Evolutionary conservation across 2,888 invertebrate species (phyloP).

Genomic region (Isoperla grammatica): DNA sequence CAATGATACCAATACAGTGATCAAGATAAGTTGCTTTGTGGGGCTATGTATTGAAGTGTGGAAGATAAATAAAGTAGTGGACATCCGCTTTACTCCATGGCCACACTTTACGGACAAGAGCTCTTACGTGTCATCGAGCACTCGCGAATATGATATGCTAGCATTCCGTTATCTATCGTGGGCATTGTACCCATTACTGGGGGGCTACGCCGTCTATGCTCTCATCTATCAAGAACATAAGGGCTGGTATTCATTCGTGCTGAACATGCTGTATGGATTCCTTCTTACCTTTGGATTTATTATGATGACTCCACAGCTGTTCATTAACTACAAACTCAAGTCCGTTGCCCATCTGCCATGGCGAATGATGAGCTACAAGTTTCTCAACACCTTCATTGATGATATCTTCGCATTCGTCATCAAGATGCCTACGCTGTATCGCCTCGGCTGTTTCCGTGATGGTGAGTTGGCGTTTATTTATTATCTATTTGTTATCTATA

Average conservation of each 20-base stretch:
- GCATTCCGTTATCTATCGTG: constrained; percentile 97
- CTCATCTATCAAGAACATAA: constrained; percentile 94
- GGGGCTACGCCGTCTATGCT: constrained; percentile 93
- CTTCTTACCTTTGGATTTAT: constrained; percentile 97
- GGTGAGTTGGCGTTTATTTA: constrained; percentile 49
- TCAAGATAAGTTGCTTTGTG: constrained; percentile 89
- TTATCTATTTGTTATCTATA: neutral
- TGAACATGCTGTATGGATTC: constrained; percentile 97
- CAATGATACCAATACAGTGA: constrained; percentile 96
- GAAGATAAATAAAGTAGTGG: constrained; percentile 97
- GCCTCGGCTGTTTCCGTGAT: constrained; percentile 96
- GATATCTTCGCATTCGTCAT: constrained; percentile 99
- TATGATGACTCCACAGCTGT: constrained; percentile 99
- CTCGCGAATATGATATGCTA: constrained; percentile 87
- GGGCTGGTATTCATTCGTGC: constrained; percentile 98
- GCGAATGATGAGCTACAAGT: constrained; percentile 99
- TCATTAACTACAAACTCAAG: constrained; percentile 98
- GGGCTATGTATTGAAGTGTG: constrained; percentile 95
- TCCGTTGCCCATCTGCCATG: constrained; percentile 99
- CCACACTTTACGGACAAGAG: constrained; percentile 87
- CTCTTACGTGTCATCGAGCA: constrained; percentile 91
- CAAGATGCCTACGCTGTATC: constrained; percentile 99
- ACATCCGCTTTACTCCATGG: constrained; percentile 76
- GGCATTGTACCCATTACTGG: constrained; percentile 88
- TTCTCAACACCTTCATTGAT: constrained; percentile 98